A percentile compares a stretch with the other conserved stretches of the same genome.
phyloP scores from a whole-genome alignment of 2,888 invertebrate species.

The Drosophila cognata region DNA sequence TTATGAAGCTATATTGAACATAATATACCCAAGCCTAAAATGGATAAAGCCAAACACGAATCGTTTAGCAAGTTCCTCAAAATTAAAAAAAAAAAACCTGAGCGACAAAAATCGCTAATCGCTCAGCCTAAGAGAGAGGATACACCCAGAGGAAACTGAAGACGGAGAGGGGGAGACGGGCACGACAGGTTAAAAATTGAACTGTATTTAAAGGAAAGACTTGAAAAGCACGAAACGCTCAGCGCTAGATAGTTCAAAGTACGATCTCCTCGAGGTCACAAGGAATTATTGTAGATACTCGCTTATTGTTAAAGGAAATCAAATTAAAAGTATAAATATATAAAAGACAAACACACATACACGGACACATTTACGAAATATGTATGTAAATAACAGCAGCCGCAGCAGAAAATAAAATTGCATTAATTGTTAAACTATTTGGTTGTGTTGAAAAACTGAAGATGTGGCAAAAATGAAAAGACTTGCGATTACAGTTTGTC shows the following conservation, averaged over 20 bases:
- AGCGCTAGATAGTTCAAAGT: slow-evolving; percentile 49
- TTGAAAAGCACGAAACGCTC: slow-evolving; percentile 53
- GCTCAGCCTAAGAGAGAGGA: neutral
- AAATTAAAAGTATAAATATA: slow-evolving; percentile 6
- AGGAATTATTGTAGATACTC: slow-evolving; percentile 42
- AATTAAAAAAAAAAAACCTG: neutral
- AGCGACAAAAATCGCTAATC: neutral
- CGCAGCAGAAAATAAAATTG: neutral
- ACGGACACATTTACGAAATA: slow-evolving; percentile 9
- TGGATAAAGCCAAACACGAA: neutral
- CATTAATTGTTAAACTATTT: neutral
- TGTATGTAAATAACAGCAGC: neutral
- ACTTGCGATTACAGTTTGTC: neutral
- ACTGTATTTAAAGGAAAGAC: slow-evolving; percentile 56
- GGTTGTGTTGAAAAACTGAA: neutral
- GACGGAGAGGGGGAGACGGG: neutral
- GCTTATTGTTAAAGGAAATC: slow-evolving; percentile 28
- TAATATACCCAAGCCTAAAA: neutral
- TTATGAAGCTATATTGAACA: neutral
- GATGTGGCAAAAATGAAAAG: neutral
- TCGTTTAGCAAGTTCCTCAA: neutral
- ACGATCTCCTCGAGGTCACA: slow-evolving; percentile 30
- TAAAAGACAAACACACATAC: slow-evolving; percentile 8
- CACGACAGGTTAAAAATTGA: slow-evolving; percentile 16
- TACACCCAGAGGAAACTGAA: neutral